phyloP scores from a whole-genome alignment of 2,113 vertebrate species.

The Paraplagusia blochii region DNA sequence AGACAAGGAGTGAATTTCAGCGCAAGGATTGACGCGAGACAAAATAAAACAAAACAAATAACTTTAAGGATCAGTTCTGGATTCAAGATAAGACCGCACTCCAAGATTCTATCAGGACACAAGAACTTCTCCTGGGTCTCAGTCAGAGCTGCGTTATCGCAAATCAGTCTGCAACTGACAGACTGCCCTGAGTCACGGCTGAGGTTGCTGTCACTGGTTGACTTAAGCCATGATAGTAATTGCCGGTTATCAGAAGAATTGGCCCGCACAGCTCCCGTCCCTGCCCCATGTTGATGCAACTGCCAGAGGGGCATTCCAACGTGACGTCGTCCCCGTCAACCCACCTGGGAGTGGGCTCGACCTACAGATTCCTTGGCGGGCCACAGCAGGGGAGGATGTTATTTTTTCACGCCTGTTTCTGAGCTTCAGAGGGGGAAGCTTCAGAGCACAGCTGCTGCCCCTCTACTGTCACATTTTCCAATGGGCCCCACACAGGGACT shows the following conservation, averaged over 20 bases:
- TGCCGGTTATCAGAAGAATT: constrained; percentile 18
- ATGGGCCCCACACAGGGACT: constrained; percentile 9
- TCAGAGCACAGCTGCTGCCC: constrained; percentile 54
- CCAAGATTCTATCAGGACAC: neutral
- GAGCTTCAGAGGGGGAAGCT: constrained; percentile 33
- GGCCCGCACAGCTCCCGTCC: constrained; percentile 33
- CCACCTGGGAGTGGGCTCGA: constrained; percentile 46
- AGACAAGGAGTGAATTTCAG: constrained; percentile 21
- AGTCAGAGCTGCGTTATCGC: neutral
- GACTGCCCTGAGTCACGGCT: constrained; percentile 1
- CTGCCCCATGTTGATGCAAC: constrained; percentile 67
- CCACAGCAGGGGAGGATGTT: constrained; percentile 64
- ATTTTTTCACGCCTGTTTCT: constrained; percentile 61
- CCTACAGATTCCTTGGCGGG: constrained; percentile 50
- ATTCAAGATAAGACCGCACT: constrained; percentile 14
- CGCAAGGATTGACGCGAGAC: constrained; percentile 3
- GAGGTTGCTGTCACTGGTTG: neutral
- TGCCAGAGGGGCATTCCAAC: constrained; percentile 71
- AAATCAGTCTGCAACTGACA: constrained; percentile 11
- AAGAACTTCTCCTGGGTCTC: neutral
- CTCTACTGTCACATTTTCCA: constrained; percentile 40
- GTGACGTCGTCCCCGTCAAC: constrained; percentile 38
- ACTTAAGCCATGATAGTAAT: constrained; percentile 3
- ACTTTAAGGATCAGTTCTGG: neutral
- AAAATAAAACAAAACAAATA: constrained; percentile 8